Percentiles rank a stretch among this genome's conserved stretches.
These are phyloP conservation scores for Potamarius usumacintae DNA, from an alignment of 2,113 vertebrate genomes.

Conservation along the genomic window DNA sequence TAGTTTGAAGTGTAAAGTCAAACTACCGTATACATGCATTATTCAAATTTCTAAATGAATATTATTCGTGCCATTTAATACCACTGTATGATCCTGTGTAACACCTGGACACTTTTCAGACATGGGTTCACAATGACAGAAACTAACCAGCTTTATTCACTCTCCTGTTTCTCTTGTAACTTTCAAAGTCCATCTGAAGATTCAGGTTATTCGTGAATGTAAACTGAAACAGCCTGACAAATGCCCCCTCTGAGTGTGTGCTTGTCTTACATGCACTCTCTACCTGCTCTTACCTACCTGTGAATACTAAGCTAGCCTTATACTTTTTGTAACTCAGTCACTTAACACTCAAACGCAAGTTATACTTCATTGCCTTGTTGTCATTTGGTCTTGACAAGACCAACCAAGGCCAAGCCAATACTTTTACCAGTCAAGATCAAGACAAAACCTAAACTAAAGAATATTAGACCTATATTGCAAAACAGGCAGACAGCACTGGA, in stretches of 20 bases:
- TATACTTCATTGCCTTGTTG: not conserved
- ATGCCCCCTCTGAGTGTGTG: not conserved
- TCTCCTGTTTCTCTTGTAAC: not conserved
- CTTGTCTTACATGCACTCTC: not conserved
- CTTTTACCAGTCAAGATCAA: conserved; percentile 1
- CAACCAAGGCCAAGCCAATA: not conserved
- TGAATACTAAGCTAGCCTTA: not conserved
- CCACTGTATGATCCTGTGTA: not conserved
- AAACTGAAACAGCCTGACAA: conserved; percentile 7
- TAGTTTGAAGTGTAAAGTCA: not conserved
- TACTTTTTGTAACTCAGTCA: not conserved
- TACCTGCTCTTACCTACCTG: not conserved
- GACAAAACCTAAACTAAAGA: not conserved
- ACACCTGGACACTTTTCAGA: not conserved
- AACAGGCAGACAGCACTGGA: not conserved
- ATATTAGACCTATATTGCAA: not conserved
- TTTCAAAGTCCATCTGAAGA: not conserved
- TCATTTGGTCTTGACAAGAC: not conserved
- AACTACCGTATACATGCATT: not conserved
- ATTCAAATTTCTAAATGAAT: not conserved
- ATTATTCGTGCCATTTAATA: not conserved
- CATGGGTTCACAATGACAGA: not conserved
- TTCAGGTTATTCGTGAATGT: not conserved
- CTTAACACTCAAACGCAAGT: not conserved
- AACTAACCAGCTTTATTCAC: conserved; percentile 1